Evolutionary conservation across 2,113 vertebrate genomes (phyloP), one percentile per base, ranked within the genome.

Genomic region (Cyprinus carpio): DNA sequence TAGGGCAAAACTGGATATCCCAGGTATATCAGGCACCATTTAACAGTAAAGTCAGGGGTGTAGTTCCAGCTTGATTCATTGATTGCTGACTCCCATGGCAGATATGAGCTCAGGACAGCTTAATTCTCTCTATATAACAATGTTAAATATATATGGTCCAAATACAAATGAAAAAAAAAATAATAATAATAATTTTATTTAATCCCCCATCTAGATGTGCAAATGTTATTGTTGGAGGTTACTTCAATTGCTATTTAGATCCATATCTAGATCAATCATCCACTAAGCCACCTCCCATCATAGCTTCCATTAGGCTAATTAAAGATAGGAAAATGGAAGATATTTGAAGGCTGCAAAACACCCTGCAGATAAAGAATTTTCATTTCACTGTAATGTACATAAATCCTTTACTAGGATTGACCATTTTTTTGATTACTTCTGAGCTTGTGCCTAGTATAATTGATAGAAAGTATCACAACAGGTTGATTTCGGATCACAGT

Each of bases 391-490:
- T 20, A 3, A 16, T 16, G 13, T n/a, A 20, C 20, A 72, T 72
- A 12, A 72, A 72, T 23, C 69, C 9, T 72, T 6, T 43, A 74
- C 71, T 11, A 74, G 71, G 23, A 43, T 43, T 5, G 20, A 13
- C n/a, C 4, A n/a, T 12, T 62, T 78, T 87, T n/a, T n/a, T 85
- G 2, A 31, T 83, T 6, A 65, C 46, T 29, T 74, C 54, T 34
- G 54, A 62, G 40, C 11, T 83, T 18, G 56, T 83, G 10, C 15
- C 60, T 56, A 64, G 51, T 15, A 29, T 78, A 72, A n/a, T 6
- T 31, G 64, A 11, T 31, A 29, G 1, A 4, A 4, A 25, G n/a
- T 62, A 25, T 10, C n/a, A 13, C 13, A 62, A 13, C 2, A 62
- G 60, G n/a, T 62, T 25, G n/a, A 62, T 62, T 4, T 62, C 10